Evolutionary conservation across 2,888 invertebrate genomes (phyloP).

Genomic region (Caenorhabditis japonica): DNA sequence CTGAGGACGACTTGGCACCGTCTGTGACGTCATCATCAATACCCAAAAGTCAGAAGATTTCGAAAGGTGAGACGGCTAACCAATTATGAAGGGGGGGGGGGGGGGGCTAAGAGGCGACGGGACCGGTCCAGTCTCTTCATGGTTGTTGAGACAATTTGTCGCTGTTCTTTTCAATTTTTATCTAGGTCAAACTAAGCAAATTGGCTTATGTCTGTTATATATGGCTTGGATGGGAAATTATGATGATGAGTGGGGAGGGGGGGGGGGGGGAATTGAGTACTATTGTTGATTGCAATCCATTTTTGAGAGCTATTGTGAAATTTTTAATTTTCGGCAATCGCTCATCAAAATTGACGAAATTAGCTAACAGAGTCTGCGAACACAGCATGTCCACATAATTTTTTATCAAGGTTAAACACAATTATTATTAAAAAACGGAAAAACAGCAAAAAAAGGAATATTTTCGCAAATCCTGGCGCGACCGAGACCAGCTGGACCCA

Average conservation of each 20-base stretch:
- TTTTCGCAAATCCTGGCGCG: too few relatives aligned
- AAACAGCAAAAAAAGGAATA: too few relatives aligned
- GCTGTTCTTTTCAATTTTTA: conserved; percentile 14
- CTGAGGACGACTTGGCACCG: conserved; percentile 71
- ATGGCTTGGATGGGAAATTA: conserved; percentile 3
- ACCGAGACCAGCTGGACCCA: too few relatives aligned
- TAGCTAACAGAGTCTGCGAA: too few relatives aligned
- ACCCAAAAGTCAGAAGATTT: conserved; percentile 48
- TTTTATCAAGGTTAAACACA: too few relatives aligned
- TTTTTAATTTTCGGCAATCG: too few relatives aligned
- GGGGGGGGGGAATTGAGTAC: background rate
- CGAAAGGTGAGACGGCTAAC: conserved; percentile 34
- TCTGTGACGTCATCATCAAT: conserved; percentile 35
- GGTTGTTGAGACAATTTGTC: conserved; percentile 46
- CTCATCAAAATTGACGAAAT: too few relatives aligned
- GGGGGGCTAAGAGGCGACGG: conserved; percentile 13
- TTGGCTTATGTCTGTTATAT: conserved; percentile 21
- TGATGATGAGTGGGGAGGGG: background rate
- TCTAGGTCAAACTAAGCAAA: conserved; percentile 53
- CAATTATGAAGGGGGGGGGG: background rate
- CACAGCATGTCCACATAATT: too few relatives aligned
- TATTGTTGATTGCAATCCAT: too few relatives aligned
- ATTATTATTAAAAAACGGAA: too few relatives aligned
- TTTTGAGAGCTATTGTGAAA: too few relatives aligned
- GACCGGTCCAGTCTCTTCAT: too few relatives aligned